Evolutionary conservation across 1,140 invertebrate species (phyloP).

Genomic region (Trichoplusia ni): DNA sequence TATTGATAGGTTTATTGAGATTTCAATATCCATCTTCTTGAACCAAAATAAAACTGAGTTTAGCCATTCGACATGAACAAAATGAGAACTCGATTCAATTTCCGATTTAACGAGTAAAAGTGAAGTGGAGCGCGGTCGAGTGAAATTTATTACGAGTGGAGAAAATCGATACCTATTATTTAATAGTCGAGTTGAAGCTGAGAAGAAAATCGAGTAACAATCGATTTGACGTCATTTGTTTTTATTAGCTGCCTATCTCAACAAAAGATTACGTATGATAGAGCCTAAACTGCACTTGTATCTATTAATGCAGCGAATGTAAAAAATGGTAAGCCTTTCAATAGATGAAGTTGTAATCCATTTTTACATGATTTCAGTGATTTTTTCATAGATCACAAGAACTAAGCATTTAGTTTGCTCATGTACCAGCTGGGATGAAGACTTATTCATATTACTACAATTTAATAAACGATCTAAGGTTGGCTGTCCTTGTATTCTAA

Average conservation of each 20-base stretch:
- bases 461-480: no score
- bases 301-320: no score
- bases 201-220: constrained; percentile 7
- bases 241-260: neutral
- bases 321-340: no score
- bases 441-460: no score
- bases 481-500: no score
- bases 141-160: constrained; percentile 30
- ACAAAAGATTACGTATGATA: no score
- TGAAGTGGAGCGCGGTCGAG: constrained; percentile 21
- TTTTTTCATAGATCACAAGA: no score
- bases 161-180: constrained; percentile 24
- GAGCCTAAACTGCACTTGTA: no score
- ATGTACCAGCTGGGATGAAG: no score
- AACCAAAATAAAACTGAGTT: constrained; percentile 27
- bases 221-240: neutral
- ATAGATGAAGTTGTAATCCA: no score
- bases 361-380: no score
- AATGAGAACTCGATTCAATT: constrained; percentile 46
- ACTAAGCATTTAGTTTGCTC: no score
- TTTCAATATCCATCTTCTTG: neutral
- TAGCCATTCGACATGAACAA: constrained; percentile 29
- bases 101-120: constrained; percentile 35
- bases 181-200: constrained; percentile 1
- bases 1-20: neutral